Evolutionary conservation across 2,113 vertebrate genomes (phyloP).

Genomic region (Chinchilla lanigera): DNA sequence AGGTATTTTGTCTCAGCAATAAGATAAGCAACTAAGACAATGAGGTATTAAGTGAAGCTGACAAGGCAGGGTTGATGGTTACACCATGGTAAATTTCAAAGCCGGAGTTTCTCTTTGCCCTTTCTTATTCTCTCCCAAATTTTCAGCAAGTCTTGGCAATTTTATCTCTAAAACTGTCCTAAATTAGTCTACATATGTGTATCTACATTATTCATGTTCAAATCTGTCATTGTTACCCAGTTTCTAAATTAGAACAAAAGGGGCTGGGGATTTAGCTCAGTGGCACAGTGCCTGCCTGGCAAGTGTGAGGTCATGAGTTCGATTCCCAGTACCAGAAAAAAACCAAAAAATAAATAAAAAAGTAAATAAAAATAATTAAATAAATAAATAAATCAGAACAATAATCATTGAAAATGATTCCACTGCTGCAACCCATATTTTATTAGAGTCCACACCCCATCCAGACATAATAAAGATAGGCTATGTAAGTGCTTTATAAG

Average conservation of each 20-base stretch:
- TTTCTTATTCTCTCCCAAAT: neutral
- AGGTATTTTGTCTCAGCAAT: neutral
- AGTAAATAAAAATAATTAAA: no score
- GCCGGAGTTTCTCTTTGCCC: neutral
- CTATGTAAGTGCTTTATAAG: neutral
- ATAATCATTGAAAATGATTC: neutral
- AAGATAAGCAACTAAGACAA: neutral
- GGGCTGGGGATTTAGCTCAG: no score
- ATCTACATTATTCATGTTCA: neutral
- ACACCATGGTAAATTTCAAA: neutral
- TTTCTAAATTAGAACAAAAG: neutral
- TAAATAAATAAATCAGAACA: neutral
- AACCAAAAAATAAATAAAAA: no score
- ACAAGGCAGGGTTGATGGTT: neutral
- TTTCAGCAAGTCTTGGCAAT: neutral
- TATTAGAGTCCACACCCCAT: neutral
- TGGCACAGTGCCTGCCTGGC: no score
- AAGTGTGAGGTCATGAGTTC: no score
- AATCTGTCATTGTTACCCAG: neutral
- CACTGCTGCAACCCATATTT: neutral
- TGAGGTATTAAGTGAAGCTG: neutral
- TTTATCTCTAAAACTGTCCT: neutral
- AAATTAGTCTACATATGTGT: neutral
- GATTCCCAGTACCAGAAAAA: no score
- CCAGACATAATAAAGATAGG: neutral